Evolutionary conservation across 2,888 invertebrate genomes (phyloP).

Genomic region (Drosophila borealis): DNA sequence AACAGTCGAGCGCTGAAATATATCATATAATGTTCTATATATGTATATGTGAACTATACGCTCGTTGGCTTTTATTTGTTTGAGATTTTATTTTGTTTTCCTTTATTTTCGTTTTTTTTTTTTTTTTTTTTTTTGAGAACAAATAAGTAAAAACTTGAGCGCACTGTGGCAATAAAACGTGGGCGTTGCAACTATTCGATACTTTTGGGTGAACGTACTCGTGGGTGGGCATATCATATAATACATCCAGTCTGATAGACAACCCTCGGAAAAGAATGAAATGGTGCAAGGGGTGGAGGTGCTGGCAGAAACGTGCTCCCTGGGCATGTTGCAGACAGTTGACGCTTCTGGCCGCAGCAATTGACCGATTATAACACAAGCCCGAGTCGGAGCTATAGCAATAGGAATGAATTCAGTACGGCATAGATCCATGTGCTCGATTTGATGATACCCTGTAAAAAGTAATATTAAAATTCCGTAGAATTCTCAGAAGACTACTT

Average conservation of each 20-base stretch:
- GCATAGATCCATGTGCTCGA: not conserved
- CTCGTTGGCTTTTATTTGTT: slow-evolving; percentile 35
- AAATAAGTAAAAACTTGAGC: slow-evolving; percentile 49
- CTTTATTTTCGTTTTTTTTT: slow-evolving; percentile 14
- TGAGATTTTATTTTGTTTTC: slow-evolving; percentile 32
- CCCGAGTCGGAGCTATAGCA: slow-evolving; percentile 34
- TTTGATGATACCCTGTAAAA: slow-evolving; percentile 18
- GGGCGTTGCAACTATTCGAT: slow-evolving; percentile 43
- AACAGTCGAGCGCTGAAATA: slow-evolving; percentile 48
- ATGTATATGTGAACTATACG: slow-evolving; percentile 19
- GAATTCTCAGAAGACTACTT: no score
- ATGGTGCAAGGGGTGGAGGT: not conserved
- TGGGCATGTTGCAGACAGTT: slow-evolving; percentile 40
- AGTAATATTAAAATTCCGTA: no score
- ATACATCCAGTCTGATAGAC: slow-evolving; percentile 17
- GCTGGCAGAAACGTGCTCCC: not conserved
- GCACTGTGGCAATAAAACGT: slow-evolving; percentile 54
- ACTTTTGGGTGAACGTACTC: slow-evolving; percentile 8
- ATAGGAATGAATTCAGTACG: slow-evolving; percentile 29
- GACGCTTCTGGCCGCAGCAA: slow-evolving; percentile 57
- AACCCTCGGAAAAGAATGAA: slow-evolving; percentile 3
- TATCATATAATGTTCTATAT: slow-evolving; percentile 40
- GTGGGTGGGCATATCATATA: slow-evolving; percentile 16
- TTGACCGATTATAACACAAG: slow-evolving; percentile 70
- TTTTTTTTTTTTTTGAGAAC: not conserved